A percentile compares a stretch with the other conserved stretches of the same genome.
Conservation (phyloP, 2,888 invertebrate genomes). For the Masnerella sp. region DNA sequence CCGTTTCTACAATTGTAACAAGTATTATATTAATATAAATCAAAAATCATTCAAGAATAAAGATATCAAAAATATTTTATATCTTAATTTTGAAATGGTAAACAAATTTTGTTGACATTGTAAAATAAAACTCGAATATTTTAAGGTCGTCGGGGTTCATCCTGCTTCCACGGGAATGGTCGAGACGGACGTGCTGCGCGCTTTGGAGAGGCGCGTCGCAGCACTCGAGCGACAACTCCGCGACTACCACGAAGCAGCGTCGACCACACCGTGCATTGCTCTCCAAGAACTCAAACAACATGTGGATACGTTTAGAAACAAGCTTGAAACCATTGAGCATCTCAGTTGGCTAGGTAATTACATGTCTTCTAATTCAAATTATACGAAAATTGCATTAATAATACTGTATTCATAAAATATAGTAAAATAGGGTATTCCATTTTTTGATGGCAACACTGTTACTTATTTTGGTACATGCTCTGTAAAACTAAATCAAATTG, state of each 20-base stretch:
- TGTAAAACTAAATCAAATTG: too few relatives aligned
- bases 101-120: neutral
- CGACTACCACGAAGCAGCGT: conserved; percentile 76
- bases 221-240: conserved; percentile 80
- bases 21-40: too few relatives aligned
- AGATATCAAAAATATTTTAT: neutral
- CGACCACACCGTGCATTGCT: conserved; percentile 79
- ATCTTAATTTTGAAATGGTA: neutral
- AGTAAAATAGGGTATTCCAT: too few relatives aligned
- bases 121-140: conserved; percentile 1
- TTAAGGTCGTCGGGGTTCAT: conserved; percentile 75
- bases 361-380: too few relatives aligned
- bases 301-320: conserved; percentile 81
- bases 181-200: conserved; percentile 79
- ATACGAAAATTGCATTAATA: too few relatives aligned
- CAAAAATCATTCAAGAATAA: too few relatives aligned
- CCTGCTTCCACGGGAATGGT: conserved; percentile 75
- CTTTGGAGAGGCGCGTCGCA: conserved; percentile 80
- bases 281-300: conserved; percentile 81
- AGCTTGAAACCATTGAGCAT: conserved; percentile 82
- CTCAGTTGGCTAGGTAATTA: conserved; percentile 81
- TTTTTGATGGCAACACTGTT: too few relatives aligned
- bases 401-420: too few relatives aligned
- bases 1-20: too few relatives aligned
- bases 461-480: too few relatives aligned